These are phyloP conservation scores for Drosophila burlai DNA, from an alignment of 1,140 invertebrate species.

Conservation along the genomic window DNA sequence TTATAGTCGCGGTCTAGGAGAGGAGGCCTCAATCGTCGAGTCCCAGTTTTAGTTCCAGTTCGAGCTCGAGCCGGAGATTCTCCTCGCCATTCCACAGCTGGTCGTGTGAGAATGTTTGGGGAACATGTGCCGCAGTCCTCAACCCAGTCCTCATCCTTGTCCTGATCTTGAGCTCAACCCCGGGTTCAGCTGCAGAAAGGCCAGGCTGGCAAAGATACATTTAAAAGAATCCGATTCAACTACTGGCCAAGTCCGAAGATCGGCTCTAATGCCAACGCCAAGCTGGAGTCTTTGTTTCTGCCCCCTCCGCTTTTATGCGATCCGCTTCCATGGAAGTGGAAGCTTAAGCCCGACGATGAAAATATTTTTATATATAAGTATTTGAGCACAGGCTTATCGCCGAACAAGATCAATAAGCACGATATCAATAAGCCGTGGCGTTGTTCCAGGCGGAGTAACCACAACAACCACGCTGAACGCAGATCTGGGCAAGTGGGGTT, in stretches of 20 bases:
- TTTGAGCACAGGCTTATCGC: slow-evolving; percentile 75
- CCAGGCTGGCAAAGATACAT: slow-evolving; percentile 51
- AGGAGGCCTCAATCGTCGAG: slow-evolving; percentile 50
- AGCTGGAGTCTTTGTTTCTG: slow-evolving; percentile 53
- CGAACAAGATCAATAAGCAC: slow-evolving; percentile 85
- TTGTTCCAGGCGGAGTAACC: slow-evolving; percentile 44
- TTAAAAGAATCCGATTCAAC: slow-evolving; percentile 59
- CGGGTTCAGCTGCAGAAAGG: slow-evolving; percentile 71
- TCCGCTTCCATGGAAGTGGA: slow-evolving; percentile 83
- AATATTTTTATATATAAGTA: slow-evolving; percentile 77
- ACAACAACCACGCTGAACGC: slow-evolving; percentile 9
- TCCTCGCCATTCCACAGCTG: slow-evolving; percentile 52
- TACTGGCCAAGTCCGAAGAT: slow-evolving; percentile 68
- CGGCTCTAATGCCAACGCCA: slow-evolving; percentile 59
- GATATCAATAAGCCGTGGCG: slow-evolving; percentile 82
- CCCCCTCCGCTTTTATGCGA: slow-evolving; percentile 60
- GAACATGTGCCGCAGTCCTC: slow-evolving; percentile 67
- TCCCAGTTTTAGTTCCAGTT: slow-evolving; percentile 17
- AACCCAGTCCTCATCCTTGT: slow-evolving; percentile 26
- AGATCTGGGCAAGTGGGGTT: slow-evolving; percentile 1
- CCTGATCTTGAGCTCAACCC: slow-evolving; percentile 55
- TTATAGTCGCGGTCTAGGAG: slow-evolving; percentile 75
- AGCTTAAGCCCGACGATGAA: slow-evolving; percentile 71
- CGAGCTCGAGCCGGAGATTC: slow-evolving; percentile 13
- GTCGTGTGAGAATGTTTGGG: slow-evolving; percentile 80